Percentiles rank a stretch among this genome's conserved stretches.
Evolutionary conservation across 2,113 vertebrate genomes (phyloP).

Genomic region (Mormoops blainvillei): DNA sequence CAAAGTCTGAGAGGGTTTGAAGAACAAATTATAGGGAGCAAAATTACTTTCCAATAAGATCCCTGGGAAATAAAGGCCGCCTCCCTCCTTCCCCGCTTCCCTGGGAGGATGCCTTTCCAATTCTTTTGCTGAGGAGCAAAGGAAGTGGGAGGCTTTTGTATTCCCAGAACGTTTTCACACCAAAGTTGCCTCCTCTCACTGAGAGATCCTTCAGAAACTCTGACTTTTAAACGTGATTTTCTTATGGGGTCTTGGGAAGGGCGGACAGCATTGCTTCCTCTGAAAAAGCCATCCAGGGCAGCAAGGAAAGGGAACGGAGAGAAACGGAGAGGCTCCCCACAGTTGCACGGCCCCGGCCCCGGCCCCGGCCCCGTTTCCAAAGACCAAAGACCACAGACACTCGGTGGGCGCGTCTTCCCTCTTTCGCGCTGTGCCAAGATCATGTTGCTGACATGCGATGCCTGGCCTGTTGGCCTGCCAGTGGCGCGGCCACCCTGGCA

Average conservation of each 20-base stretch:
- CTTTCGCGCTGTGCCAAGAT: not conserved
- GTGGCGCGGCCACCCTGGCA: not conserved
- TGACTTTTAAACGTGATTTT: not conserved
- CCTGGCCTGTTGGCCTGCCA: not conserved
- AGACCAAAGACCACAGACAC: not conserved
- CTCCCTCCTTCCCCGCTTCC: not conserved
- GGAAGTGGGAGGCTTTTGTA: not conserved
- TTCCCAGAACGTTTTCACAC: not conserved
- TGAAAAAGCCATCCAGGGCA: not conserved
- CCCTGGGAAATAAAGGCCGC: not conserved
- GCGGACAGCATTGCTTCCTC: not conserved
- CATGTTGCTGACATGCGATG: conserved; percentile 56
- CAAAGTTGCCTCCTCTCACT: not conserved
- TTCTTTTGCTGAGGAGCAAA: not conserved
- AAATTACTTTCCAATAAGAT: not conserved
- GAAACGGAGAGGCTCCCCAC: not conserved
- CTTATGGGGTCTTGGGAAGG: not conserved
- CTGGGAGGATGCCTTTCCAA: not conserved
- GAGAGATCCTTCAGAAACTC: not conserved
- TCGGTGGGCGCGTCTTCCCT: not conserved
- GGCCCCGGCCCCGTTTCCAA: not conserved
- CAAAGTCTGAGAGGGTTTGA: not conserved
- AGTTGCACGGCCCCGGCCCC: accelerated
- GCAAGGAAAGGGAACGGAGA: not conserved
- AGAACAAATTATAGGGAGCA: not conserved